Evolutionary conservation across 1,140 invertebrate genomes (phyloP).

Genomic region (Drosophila auraria): DNA sequence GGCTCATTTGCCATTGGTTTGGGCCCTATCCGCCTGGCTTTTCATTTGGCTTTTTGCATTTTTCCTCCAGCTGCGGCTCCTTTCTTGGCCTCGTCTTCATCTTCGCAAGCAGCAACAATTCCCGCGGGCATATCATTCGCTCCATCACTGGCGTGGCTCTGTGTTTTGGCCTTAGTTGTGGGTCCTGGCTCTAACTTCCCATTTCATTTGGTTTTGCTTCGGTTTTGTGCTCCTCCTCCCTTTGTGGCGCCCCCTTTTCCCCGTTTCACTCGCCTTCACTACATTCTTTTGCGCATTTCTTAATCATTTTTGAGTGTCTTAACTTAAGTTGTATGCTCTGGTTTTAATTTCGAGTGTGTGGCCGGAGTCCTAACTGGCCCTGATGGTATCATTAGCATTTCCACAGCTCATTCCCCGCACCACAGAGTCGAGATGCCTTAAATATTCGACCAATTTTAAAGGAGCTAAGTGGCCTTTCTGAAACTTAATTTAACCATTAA

Average conservation of each 20-base stretch:
- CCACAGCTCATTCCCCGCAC: constrained; percentile 19
- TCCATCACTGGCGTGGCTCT: constrained; percentile 63
- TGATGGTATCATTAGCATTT: constrained; percentile 73
- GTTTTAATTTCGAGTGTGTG: constrained; percentile 66
- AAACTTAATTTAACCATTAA: background rate
- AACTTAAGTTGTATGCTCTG: constrained; percentile 73
- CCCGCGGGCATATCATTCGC: constrained; percentile 83
- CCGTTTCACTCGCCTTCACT: constrained; percentile 27
- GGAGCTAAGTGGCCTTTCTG: background rate
- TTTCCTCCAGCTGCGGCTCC: constrained; percentile 30
- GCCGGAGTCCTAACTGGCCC: constrained; percentile 59
- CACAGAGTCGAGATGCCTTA: background rate
- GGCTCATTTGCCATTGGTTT: constrained; percentile 59
- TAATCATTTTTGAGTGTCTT: constrained; percentile 80
- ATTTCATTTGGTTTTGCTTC: constrained; percentile 54
- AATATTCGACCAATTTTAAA: constrained; percentile 13
- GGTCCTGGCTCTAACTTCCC: constrained; percentile 37
- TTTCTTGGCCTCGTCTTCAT: constrained; percentile 50
- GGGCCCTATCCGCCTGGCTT: constrained; percentile 27
- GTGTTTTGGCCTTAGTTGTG: constrained; percentile 19
- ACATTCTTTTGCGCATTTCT: constrained; percentile 64
- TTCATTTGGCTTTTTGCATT: constrained; percentile 51
- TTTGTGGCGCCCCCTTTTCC: constrained; percentile 19
- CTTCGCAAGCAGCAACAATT: constrained; percentile 65
- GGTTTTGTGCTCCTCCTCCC: constrained; percentile 39